Evolutionary conservation across 2,797 vertebrate species (phyloP).

Genomic region (Xiphorhynchus erythropygius): DNA sequence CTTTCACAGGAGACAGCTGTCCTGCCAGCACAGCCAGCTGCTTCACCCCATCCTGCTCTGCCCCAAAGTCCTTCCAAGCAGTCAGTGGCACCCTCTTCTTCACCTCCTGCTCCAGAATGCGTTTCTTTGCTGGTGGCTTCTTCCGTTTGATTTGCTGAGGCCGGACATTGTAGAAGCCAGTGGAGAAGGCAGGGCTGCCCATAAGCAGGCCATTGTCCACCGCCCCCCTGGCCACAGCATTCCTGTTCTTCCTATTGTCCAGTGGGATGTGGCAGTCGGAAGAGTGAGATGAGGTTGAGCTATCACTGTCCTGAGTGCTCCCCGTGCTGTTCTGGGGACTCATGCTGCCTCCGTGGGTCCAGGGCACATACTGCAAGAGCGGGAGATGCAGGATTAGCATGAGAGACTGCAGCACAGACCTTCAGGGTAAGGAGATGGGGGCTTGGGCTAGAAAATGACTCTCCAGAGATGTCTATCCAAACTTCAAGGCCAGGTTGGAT

Average conservation of each 20-base stretch:
- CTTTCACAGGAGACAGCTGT: constrained; percentile 69
- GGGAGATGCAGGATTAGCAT: constrained; percentile 56
- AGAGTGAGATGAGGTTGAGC: constrained; percentile 83
- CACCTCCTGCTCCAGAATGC: constrained; percentile 73
- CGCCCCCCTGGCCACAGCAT: background rate
- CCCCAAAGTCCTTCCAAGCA: constrained; percentile 56
- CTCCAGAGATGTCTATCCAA: background rate
- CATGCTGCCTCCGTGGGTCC: constrained; percentile 87
- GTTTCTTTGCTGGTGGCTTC: constrained; percentile 75
- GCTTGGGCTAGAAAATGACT: background rate
- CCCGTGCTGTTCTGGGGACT: constrained; percentile 96
- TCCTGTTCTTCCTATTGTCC: constrained; percentile 39
- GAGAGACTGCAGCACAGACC: fast-evolving
- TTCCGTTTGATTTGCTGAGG: constrained; percentile 83
- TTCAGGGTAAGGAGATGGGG: background rate
- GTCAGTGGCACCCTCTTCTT: constrained; percentile 51
- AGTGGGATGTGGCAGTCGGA: constrained; percentile 62
- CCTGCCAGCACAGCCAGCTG: constrained; percentile 82
- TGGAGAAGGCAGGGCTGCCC: constrained; percentile 36
- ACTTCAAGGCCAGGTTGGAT: background rate
- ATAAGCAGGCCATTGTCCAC: constrained; percentile 5
- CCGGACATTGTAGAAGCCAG: constrained; percentile 61
- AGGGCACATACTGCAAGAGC: constrained; percentile 59
- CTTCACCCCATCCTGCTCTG: background rate
- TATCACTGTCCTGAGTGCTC: constrained; percentile 94